Evolutionary conservation across 2,797 vertebrate genomes (phyloP).

Genomic region (Brotogeris chrysoptera): DNA sequence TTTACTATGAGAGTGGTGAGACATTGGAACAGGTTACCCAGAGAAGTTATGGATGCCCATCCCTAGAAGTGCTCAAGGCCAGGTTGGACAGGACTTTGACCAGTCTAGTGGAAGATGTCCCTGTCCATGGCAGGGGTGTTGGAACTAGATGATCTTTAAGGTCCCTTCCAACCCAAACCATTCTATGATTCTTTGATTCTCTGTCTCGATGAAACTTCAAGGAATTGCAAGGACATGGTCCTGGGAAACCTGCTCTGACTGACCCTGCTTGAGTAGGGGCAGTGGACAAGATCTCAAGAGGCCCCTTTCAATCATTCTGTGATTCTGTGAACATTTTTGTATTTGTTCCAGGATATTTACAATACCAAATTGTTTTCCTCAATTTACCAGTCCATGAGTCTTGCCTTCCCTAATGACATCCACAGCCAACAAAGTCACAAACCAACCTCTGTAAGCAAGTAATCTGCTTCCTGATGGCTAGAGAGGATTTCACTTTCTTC

Average conservation of each 20-base stretch:
- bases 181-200: not conserved
- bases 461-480: not conserved
- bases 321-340: not conserved
- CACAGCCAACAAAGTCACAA: not conserved
- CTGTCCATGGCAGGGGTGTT: not conserved
- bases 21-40: not conserved
- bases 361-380: not conserved
- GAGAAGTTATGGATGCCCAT: not conserved
- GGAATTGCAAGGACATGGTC: not conserved
- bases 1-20: not conserved
- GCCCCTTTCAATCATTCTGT: not conserved
- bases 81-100: not conserved
- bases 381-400: not conserved
- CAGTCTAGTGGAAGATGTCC: not conserved
- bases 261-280: not conserved
- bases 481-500: not conserved
- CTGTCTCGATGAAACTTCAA: not conserved
- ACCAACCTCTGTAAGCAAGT: not conserved
- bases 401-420: not conserved
- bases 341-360: not conserved
- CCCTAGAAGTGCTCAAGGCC: not conserved
- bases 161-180: not conserved
- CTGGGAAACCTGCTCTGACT: not conserved
- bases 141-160: not conserved
- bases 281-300: not conserved